These are phyloP conservation scores for Mesodorylaimus sp. DNA, from an alignment of 2,888 invertebrate genomes.

Conservation along the genomic window DNA sequence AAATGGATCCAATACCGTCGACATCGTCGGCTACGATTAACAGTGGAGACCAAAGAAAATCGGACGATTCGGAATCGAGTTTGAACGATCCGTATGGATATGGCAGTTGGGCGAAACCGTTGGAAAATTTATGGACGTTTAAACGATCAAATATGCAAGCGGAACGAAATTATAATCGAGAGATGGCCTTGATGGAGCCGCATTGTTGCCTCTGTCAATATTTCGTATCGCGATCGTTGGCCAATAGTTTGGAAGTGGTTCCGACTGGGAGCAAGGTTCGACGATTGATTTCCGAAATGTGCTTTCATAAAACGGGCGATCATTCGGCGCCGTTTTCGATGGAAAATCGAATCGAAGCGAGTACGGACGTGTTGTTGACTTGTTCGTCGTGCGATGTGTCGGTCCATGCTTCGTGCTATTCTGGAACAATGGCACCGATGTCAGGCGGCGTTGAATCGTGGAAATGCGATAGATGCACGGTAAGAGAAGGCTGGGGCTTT, in stretches of 20 bases:
- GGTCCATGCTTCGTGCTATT: slow-evolving; percentile 39
- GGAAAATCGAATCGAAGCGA: slow-evolving; percentile 11
- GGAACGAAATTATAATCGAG: slow-evolving; percentile 38
- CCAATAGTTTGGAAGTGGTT: neutral
- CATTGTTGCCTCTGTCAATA: slow-evolving; percentile 44
- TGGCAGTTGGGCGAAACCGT: slow-evolving; percentile 25
- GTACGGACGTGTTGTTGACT: slow-evolving; percentile 35
- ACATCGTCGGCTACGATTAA: no score
- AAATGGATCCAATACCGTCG: no score
- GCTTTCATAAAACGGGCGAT: slow-evolving; percentile 17
- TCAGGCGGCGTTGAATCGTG: no score
- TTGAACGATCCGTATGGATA: neutral
- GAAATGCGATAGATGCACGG: slow-evolving; percentile 1
- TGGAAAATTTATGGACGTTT: slow-evolving; percentile 35
- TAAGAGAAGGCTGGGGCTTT: no score
- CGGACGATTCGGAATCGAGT: neutral
- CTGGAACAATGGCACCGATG: no score
- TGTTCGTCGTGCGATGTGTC: slow-evolving; percentile 42
- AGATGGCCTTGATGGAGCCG: slow-evolving; percentile 38
- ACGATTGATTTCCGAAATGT: slow-evolving; percentile 10
- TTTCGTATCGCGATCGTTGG: slow-evolving; percentile 27
- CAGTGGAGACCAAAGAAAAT: no score
- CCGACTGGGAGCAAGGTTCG: slow-evolving; percentile 4
- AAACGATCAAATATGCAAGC: slow-evolving; percentile 18
- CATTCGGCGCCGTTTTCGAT: slow-evolving; percentile 17